Base-by-base conservation (phyloP, 1,140 invertebrate genomes). In the Trialeurodes vaporariorum region DNA sequence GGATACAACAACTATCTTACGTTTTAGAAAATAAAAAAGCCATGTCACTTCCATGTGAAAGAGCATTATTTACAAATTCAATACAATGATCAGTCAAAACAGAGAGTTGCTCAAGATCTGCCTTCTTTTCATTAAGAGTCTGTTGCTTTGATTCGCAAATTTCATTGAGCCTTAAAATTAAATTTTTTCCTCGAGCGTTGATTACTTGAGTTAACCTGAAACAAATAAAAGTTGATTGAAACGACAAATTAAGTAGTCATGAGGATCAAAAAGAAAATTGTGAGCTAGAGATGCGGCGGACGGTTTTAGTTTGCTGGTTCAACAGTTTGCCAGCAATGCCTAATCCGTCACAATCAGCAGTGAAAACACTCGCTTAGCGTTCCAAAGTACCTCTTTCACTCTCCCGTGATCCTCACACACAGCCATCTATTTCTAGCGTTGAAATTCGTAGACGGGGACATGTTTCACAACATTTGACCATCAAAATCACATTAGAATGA, bases 31-130 rank as follows among this genome's bases (percentile, higher is more conserved):
- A 90, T 27, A 94, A 81, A 67, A 94, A 80, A 59, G 92, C 91
- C 78, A 88, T 89, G 77, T 93, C 91, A 70, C 86, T 88, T 64
- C 90, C 91, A 74, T 87, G 86, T 25, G 87, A 84, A 11, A 94
- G 79, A 21, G 89, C 89, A 74, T 86, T 83, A 73, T 85, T 85
- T 60, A 92, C 89, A 79, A 94, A 93, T 66, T 87, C 84, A 60
- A 92, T 89, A 77, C 90, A 92, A 80, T 94, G 89, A 80, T 94
- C 90, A 13, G 90, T 91, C 73, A 91, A 85, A 74, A 86, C 85
- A 2, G 89, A 89, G 2, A 92, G 80, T 72, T 90, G 84, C 73
- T 90, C 85, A 24, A 93, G 77, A 65, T 88, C 90, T 64, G 86
- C 82, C 78, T 91, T 91, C 78, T 92, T 93, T 76, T 91, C 88